These are phyloP conservation scores for Cephalopholis sonnerati DNA, from an alignment of 2,113 vertebrate species.

Conservation along the genomic window DNA sequence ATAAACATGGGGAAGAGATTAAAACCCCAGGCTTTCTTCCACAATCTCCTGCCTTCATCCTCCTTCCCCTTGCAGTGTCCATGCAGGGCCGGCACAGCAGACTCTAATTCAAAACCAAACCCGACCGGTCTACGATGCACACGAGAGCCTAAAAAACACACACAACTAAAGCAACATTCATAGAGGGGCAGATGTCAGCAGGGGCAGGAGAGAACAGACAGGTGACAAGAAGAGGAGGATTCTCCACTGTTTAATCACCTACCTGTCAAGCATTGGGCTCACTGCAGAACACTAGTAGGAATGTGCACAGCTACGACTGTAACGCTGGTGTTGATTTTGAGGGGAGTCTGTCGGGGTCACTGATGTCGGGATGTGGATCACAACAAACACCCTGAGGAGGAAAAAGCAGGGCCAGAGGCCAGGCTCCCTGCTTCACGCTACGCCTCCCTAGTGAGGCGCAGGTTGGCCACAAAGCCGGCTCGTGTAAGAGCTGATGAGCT, in stretches of 20 bases:
- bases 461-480: slow-evolving; percentile 29
- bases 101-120: slow-evolving; percentile 74
- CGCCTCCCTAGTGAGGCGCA: slow-evolving; percentile 23
- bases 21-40: slow-evolving; percentile 81
- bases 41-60: slow-evolving; percentile 79
- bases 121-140: slow-evolving; percentile 37
- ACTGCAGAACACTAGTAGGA: slow-evolving; percentile 18
- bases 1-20: slow-evolving; percentile 82
- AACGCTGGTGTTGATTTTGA: slow-evolving; percentile 32
- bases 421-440: slow-evolving; percentile 13
- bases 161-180: slow-evolving; percentile 5
- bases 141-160: not conserved
- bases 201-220: slow-evolving; percentile 33
- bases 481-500: slow-evolving; percentile 67
- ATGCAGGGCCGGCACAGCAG: slow-evolving; percentile 66
- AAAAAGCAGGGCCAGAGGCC: slow-evolving; percentile 30
- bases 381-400: slow-evolving; percentile 50
- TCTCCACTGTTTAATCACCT: slow-evolving; percentile 60
- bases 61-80: slow-evolving; percentile 68
- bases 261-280: slow-evolving; percentile 53
- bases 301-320: slow-evolving; percentile 20
- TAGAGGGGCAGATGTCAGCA: slow-evolving; percentile 55
- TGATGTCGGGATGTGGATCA: slow-evolving; percentile 53
- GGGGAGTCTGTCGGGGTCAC: slow-evolving; percentile 54
- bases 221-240: slow-evolving; percentile 48